These are phyloP conservation scores for Leptarthrus brevirostris DNA, from an alignment of 2,888 invertebrate species.

Conservation along the genomic window DNA sequence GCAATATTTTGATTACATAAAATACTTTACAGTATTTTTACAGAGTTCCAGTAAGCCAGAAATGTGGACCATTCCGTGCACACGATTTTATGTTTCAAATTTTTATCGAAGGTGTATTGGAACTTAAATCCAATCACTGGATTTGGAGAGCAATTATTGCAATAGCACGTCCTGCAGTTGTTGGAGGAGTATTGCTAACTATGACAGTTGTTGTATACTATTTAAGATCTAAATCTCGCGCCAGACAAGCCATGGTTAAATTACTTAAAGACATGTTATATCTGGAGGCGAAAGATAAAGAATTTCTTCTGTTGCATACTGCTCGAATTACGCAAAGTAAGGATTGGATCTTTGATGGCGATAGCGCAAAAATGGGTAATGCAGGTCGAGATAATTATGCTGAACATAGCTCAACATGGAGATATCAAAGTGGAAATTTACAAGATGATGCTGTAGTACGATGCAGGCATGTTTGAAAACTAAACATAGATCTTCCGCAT, in stretches of 20 bases:
- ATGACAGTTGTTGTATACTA: conserved; percentile 75
- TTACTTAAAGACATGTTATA: conserved; percentile 74
- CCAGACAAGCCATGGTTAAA: conserved; percentile 72
- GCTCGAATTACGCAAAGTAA: conserved; percentile 71
- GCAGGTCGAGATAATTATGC: conserved; percentile 55
- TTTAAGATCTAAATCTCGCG: conserved; percentile 72
- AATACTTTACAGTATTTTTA: conserved; percentile 55
- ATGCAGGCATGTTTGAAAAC: conserved; percentile 46
- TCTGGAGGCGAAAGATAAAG: conserved; percentile 77
- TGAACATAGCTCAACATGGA: conserved; percentile 69
- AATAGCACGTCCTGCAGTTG: conserved; percentile 72
- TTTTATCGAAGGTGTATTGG: conserved; percentile 70
- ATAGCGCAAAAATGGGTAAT: conserved; percentile 46
- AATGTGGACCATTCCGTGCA: conserved; percentile 75
- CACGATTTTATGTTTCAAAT: conserved; percentile 71
- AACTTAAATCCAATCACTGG: conserved; percentile 67
- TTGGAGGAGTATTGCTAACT: conserved; percentile 72
- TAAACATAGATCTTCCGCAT: background rate
- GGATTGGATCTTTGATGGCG: conserved; percentile 61
- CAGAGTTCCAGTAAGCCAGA: conserved; percentile 69
- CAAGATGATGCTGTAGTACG: conserved; percentile 34
- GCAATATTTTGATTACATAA: background rate
- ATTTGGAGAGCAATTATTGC: conserved; percentile 68
- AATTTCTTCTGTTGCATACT: conserved; percentile 75
- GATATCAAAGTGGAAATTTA: conserved; percentile 61